Evolutionary conservation across 1,140 invertebrate species (phyloP), one percentile per base, ranked within the genome.

Genomic region (Metaphire vulgaris): DNA sequence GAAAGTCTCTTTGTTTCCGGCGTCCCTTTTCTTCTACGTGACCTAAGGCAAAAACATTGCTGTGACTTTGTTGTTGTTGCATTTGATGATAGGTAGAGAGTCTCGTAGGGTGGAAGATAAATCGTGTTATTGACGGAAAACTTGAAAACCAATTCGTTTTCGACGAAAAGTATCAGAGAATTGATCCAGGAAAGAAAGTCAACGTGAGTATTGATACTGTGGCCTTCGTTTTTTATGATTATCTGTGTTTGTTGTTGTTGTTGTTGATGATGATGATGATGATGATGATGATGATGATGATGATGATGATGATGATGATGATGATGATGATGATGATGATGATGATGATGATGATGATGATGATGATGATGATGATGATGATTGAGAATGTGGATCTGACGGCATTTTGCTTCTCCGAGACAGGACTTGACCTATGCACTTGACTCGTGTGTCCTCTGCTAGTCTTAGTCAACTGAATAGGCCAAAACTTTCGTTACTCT

Each of bases 21-120:
- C 21, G 6, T 56, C 41, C 21, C 41, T 12, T 56, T 56, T 56
- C 41, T 56, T 21, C 21, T 21, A 12, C 41, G 6, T 6, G 41
- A 56, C 41, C 41, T 21, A 12, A 6, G 21, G 41, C 21, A 6
- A 12, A 6, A 56, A 21, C 21, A 12, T 56, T 12, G 41, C 21
- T 56, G 6, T 56, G 41, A 56, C 6, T 21, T 12, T 56, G 41
- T 21, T 12, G 6, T 56, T n/a, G n/a, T n/a, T n/a, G n/a, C n/a
- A n/a, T n/a, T n/a, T n/a, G n/a, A n/a, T 56, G 6, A 21, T 56
- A 56, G 41, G 41, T 12, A 21, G 41, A 56, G 41, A 56, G 41
- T 21, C 68, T 84, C 2, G 82, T 81, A 33, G 79, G 81, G 1
- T 84, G 81, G 82, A 81, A 76, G 69, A 32, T 85, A 34, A 79